Evolutionary conservation across 2,113 vertebrate species (phyloP), one percentile per base, ranked within the genome.

Genomic region (Grammomys surdaster): DNA sequence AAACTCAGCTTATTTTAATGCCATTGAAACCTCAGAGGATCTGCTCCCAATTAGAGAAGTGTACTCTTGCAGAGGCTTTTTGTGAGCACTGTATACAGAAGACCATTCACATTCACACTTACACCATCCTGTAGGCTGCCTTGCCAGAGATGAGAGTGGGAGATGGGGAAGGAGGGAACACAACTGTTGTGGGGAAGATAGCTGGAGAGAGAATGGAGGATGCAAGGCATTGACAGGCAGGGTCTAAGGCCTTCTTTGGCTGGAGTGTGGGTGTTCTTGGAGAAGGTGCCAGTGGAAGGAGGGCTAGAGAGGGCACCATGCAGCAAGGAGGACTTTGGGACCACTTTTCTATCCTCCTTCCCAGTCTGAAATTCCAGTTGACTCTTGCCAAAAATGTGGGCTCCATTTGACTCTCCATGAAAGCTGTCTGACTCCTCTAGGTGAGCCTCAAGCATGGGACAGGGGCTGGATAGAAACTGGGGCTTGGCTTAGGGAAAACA

Each of bases 21-120:
- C 78, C 56, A 28, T 43, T 22, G 82, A 97, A 96, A 91, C 88
- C 92, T 95, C 95, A 76, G 92, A 96, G 91, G 93, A 95, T 95
- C 96, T 97, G 96, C 92, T 97, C 85, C 75, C 92, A 98, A 97
- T 97, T 96, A 96, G 77, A 91, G n/a, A 24, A 88, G 72, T 90
- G 72, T 90, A 91, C 95, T 91, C 87, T 89, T 77, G 67, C 48
- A 89, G 78, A 96, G 77, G 93, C 40, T 80, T 91, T 78, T 96
- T 81, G 81, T 85, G 92, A 96, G 88, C 89, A 77, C 69, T n/a
- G 31, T 78, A 80, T 36, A 88, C 28, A 89, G 72, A 81, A 89
- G 89, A 31, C 11, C 9, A 58, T 93, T 36, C 58, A 31, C 51
- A 43, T 89, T 24, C 69, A 63, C 70, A 94, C 63, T 82, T 54